Percentiles rank a stretch among this genome's conserved stretches.
These are phyloP conservation scores for Peromyscus nudipes DNA, from an alignment of 2,797 vertebrate genomes.

Conservation along the genomic window DNA sequence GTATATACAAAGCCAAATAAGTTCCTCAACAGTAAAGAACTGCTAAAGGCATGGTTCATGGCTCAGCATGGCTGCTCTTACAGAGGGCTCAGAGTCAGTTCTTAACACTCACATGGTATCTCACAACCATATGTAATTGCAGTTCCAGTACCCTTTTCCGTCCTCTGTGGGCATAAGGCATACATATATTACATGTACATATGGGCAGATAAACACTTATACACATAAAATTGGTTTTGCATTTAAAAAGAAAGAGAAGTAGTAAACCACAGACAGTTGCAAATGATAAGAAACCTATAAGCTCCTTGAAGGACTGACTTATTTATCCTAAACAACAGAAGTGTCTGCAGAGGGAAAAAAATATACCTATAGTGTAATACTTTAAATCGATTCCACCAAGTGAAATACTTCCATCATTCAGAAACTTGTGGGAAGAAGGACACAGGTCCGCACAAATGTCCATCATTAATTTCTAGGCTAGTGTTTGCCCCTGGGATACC, in stretches of 20 bases:
- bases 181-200: not conserved
- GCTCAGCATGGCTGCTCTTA: not conserved
- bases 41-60: not conserved
- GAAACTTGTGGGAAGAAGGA: not conserved
- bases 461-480: conserved; percentile 52
- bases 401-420: conserved; percentile 40
- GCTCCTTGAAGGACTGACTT: not conserved
- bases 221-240: not conserved
- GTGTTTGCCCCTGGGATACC: not conserved
- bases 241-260: not conserved
- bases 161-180: not conserved
- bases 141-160: not conserved
- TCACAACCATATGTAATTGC: not conserved
- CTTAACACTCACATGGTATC: not conserved
- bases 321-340: not conserved
- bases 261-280: not conserved
- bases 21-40: not conserved
- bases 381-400: conserved; percentile 12
- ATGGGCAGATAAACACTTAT: not conserved
- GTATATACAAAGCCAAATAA: not conserved
- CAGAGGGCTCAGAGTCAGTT: not conserved
- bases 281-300: not conserved
- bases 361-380: not conserved
- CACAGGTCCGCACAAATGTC: not conserved
- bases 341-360: not conserved